Evolutionary conservation across 2,888 invertebrate species (phyloP).

Genomic region (Pantelozetes paolii): DNA sequence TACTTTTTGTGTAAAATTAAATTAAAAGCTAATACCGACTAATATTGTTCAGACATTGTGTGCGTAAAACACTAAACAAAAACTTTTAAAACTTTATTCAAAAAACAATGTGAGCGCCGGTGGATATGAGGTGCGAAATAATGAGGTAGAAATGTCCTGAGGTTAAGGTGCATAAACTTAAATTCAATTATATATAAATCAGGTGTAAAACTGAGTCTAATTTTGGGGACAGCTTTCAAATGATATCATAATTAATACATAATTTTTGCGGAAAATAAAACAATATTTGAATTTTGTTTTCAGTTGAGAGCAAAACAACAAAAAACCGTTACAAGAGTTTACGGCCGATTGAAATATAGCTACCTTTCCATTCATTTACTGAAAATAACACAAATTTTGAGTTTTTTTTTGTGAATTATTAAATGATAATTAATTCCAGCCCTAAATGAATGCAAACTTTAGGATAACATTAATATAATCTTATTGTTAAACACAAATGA

Average conservation of each 20-base stretch:
- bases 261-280: neutral
- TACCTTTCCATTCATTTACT: neutral
- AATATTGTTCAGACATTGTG: slow-evolving; percentile 25
- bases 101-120: neutral
- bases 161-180: slow-evolving; percentile 24
- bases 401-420: neutral
- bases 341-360: slow-evolving; percentile 28
- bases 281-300: neutral
- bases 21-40: slow-evolving; percentile 7
- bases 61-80: neutral
- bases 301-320: neutral
- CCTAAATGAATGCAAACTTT: neutral
- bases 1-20: neutral
- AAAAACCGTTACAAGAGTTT: neutral
- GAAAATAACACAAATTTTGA: neutral
- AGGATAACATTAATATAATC: slow-evolving; percentile 35
- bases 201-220: neutral
- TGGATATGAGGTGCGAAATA: slow-evolving; percentile 23
- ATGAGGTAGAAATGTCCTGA: slow-evolving; percentile 38
- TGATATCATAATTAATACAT: neutral
- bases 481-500: slow-evolving; percentile 25
- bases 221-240: slow-evolving; percentile 14
- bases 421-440: slow-evolving; percentile 19
- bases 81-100: neutral
- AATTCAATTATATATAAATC: neutral